Evolutionary conservation across 2,797 vertebrate genomes (phyloP), one percentile per base, ranked within the genome.

Genomic region (Pelodytes ibericus): DNA sequence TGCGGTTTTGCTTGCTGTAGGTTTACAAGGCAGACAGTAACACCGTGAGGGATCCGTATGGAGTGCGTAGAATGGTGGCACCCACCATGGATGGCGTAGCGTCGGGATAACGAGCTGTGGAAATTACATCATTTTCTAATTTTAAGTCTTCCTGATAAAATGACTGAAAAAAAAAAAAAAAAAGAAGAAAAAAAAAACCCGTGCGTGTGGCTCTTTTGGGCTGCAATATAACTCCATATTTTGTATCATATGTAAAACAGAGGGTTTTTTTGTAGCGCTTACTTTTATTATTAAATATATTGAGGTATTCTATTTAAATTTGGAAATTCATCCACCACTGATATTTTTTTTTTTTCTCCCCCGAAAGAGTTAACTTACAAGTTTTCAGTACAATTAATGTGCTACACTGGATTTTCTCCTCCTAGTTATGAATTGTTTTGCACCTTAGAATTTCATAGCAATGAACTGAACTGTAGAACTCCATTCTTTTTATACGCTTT

Each of bases 61-160:
- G 4, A 80, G 81, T 80, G 81, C 59, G 72, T 81, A n/a, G 30
- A 83, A 77, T 26, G 69, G 71, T 59, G 77, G 80, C 81, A 88
- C 73, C 75, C 74, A 79, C 82, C 69, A n/a, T 11, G 33, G 81
- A 73, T 81, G 81, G 89, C 83, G 89, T 88, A 90, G 88, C 83
- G 80, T 81, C 80, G 89, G 85, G 87, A 92, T 89, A 83, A 88
- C 84, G 86, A 89, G 88, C 87, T 87, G 81, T 89, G 87, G 88
- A 90, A 84, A 66, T 73, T 61, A 67, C 70, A 73, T 44, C 24
- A 79, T 89, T 95, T 93, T 93, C 88, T 90, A 87, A 91, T 92
- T 94, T 95, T 89, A 94, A 92, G 95, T 96, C 95, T 96, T 98
- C 94, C 95, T 92, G 88, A 94, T 69, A 91, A 93, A 63, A 79